Conservation (phyloP, 2,888 invertebrate species). For the Napeogenes inachia region DNA sequence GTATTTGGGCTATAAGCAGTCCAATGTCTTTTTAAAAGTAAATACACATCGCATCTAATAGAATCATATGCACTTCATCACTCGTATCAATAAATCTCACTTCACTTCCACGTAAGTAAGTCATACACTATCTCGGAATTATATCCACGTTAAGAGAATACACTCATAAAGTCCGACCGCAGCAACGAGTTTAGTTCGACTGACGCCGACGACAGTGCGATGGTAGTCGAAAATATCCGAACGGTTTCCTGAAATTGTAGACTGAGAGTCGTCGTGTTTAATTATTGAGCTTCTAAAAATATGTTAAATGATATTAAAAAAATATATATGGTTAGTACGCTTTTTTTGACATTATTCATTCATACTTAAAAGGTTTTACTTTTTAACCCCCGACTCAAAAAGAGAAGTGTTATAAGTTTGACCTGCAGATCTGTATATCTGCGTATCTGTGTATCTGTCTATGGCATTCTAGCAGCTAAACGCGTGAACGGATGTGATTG, state of each 20-base stretch:
- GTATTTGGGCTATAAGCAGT: neutral
- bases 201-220: slow-evolving; percentile 13
- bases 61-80: neutral
- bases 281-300: no score
- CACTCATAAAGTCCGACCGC: neutral
- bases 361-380: no score
- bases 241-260: slow-evolving; percentile 17
- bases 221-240: slow-evolving; percentile 18
- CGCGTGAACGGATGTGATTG: no score
- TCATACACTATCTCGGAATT: slow-evolving; percentile 6
- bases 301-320: no score
- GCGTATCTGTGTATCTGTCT: no score
- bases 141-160: neutral
- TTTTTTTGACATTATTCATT: no score
- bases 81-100: neutral
- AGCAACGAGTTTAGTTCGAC: slow-evolving; percentile 16
- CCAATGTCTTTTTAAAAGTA: neutral
- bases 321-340: no score
- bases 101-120: slow-evolving; percentile 1
- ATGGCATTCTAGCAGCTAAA: no score
- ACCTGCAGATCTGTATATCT: no score
- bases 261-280: slow-evolving; percentile 5
- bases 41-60: slow-evolving; percentile 1
- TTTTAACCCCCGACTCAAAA: no score
- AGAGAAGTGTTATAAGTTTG: no score